A percentile compares a stretch with the other conserved stretches of the same genome.
Conservation (phyloP, 2,888 invertebrate genomes). For the Standfussiana lucernea region DNA sequence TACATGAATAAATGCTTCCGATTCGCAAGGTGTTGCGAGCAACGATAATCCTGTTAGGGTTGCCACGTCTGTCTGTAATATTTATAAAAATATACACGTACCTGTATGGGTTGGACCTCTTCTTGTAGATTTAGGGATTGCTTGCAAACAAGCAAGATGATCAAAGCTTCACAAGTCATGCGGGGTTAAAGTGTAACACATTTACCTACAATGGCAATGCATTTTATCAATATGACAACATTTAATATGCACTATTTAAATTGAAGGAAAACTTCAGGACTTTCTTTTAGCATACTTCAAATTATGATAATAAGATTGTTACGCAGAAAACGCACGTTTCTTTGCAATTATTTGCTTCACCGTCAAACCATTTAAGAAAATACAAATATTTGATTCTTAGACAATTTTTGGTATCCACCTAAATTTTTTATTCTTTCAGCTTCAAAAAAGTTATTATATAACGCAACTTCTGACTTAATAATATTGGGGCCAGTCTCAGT, state of each 20-base stretch:
- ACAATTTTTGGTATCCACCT: not conserved
- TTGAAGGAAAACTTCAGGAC: too few species aligned
- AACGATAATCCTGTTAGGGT: conserved; percentile 63
- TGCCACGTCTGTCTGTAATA: conserved; percentile 20
- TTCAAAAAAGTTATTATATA: not conserved
- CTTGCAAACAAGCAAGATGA: not conserved
- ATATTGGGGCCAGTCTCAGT: too few species aligned
- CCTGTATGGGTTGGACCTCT: not conserved
- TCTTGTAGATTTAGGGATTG: not conserved
- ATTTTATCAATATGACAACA: too few species aligned
- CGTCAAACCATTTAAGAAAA: not conserved
- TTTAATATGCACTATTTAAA: too few species aligned
- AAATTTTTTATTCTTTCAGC: not conserved
- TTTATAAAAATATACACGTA: not conserved
- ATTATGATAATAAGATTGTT: not conserved
- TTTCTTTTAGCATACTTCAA: not conserved
- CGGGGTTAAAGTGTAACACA: too few species aligned
- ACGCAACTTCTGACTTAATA: too few species aligned
- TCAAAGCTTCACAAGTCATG: not conserved
- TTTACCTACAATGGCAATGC: too few species aligned
- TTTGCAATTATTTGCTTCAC: not conserved
- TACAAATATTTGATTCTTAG: not conserved
- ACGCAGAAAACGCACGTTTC: not conserved
- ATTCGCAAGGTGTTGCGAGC: conserved; percentile 64
- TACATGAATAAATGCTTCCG: conserved; percentile 64